A percentile compares a stretch with the other conserved stretches of the same genome.
These are phyloP conservation scores for Callorhinus ursinus DNA, from an alignment of 2,113 vertebrate species.

Conservation along the genomic window DNA sequence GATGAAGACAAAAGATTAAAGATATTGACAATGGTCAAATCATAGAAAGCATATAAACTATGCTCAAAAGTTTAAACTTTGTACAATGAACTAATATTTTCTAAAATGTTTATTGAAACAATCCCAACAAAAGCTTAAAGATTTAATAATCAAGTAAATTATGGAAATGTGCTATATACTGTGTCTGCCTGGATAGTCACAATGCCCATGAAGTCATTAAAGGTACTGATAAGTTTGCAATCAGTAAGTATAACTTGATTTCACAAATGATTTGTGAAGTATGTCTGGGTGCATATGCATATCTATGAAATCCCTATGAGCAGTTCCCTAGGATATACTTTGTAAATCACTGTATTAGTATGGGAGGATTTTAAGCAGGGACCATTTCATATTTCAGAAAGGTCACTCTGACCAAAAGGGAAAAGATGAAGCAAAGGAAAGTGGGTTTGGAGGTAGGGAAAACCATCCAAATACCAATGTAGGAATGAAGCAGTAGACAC, in stretches of 20 bases:
- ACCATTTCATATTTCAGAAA: background rate
- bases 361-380: background rate
- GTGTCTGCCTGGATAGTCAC: background rate
- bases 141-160: background rate
- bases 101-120: background rate
- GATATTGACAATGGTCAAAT: background rate
- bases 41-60: background rate
- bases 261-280: background rate
- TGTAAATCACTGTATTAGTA: background rate
- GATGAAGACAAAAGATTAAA: background rate
- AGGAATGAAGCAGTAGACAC: background rate
- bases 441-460: background rate
- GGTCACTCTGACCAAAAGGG: background rate
- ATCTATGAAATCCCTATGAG: background rate
- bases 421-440: background rate
- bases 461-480: background rate
- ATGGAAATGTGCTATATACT: background rate
- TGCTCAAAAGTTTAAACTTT: background rate
- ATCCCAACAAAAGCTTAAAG: background rate
- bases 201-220: background rate
- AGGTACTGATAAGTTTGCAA: background rate
- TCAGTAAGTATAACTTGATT: background rate
- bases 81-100: background rate
- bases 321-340: background rate
- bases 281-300: background rate